Percentiles rank a stretch among this genome's conserved stretches.
Evolutionary conservation across 2,113 vertebrate species (phyloP).

Genomic region (Myxocyprinus asiaticus): DNA sequence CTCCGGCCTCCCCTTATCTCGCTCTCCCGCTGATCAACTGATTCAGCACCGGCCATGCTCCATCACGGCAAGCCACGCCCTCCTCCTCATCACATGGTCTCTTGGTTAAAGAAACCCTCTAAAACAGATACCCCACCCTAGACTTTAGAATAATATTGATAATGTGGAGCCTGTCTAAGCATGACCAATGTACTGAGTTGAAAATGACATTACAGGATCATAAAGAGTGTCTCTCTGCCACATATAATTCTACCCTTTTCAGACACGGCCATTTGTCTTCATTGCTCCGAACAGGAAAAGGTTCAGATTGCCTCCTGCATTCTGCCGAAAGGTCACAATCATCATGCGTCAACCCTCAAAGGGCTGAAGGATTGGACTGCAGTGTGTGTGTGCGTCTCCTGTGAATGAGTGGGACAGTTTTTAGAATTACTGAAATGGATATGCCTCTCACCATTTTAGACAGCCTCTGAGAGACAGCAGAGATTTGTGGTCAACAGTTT

Average conservation of each 20-base stretch:
- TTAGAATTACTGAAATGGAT: conserved; percentile 22
- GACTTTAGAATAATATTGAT: conserved; percentile 36
- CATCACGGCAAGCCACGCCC: no score
- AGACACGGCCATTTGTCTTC: conserved; percentile 74
- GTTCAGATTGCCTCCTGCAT: conserved; percentile 74
- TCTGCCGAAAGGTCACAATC: conserved; percentile 74
- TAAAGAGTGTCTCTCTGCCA: conserved; percentile 65
- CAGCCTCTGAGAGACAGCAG: not conserved
- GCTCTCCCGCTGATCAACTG: no score
- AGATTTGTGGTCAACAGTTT: not conserved
- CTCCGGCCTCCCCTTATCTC: no score
- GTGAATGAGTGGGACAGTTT: conserved; percentile 21
- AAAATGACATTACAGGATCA: conserved; percentile 57
- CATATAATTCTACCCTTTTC: conserved; percentile 75
- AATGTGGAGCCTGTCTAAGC: conserved; percentile 30
- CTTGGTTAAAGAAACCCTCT: conserved; percentile 7
- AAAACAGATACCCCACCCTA: conserved; percentile 1
- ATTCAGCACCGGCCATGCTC: no score
- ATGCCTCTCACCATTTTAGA: not conserved
- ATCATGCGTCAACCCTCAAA: conserved; percentile 66
- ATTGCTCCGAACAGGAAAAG: conserved; percentile 75
- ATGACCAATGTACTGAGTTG: conserved; percentile 52
- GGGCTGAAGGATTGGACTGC: conserved; percentile 55
- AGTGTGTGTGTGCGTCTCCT: not conserved
- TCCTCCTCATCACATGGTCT: not conserved